A percentile compares a stretch with the other conserved stretches of the same genome.
phyloP scores from a whole-genome alignment of 2,888 invertebrate species.

The Eupelmus urozonus region DNA sequence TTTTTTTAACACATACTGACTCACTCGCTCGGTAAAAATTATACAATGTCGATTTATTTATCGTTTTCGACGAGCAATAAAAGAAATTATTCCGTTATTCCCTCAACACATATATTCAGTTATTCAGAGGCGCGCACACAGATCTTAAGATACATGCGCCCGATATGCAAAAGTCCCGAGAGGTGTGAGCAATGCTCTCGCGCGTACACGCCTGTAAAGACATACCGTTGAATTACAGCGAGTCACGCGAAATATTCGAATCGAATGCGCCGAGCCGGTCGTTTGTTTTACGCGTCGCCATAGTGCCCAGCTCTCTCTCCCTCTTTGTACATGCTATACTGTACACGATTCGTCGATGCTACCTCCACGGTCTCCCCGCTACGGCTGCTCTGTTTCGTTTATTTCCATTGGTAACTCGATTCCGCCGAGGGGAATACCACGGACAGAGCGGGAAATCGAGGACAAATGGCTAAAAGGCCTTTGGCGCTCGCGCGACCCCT shows the following conservation, averaged over 20 bases:
- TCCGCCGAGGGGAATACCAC: conserved; percentile 58
- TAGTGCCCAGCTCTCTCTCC: background rate
- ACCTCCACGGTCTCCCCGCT: too few species aligned
- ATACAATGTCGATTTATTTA: too few species aligned
- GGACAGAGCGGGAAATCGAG: conserved; percentile 50
- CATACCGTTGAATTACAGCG: conserved; percentile 3
- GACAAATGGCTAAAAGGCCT: conserved; percentile 64
- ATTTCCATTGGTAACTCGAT: conserved; percentile 61
- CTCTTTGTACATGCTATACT: conserved; percentile 2
- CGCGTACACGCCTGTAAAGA: background rate
- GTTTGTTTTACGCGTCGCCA: conserved; percentile 25
- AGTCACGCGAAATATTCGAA: conserved; percentile 1
- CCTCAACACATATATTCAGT: too few species aligned
- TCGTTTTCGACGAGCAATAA: too few species aligned
- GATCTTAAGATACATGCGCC: background rate
- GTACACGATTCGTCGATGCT: background rate
- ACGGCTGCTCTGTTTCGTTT: conserved; percentile 20
- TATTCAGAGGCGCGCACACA: too few species aligned
- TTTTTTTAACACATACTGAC: too few species aligned
- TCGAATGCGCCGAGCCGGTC: conserved; percentile 14
- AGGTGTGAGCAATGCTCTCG: background rate
- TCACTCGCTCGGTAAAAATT: too few species aligned
- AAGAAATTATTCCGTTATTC: too few species aligned
- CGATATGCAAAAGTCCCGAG: background rate
- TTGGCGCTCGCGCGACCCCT: background rate